These are phyloP conservation scores for Battus philenor DNA, from an alignment of 1,140 invertebrate species.

Conservation along the genomic window DNA sequence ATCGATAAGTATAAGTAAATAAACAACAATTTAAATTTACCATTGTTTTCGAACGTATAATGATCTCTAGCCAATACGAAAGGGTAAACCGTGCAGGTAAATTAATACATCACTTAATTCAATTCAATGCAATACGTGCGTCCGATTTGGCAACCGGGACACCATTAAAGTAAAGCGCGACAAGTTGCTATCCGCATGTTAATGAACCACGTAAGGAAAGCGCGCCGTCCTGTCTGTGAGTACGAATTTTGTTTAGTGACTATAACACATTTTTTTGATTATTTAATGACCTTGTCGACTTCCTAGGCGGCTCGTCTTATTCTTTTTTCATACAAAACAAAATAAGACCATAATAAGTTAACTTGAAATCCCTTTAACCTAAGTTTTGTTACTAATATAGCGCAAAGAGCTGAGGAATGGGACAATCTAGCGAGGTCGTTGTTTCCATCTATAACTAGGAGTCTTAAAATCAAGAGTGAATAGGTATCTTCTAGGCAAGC, in stretches of 20 bases:
- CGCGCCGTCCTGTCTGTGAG: conserved; percentile 32
- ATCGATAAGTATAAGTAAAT: background rate
- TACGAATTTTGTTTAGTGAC: conserved; percentile 18
- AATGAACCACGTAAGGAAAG: conserved; percentile 22
- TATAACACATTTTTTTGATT: conserved; percentile 12
- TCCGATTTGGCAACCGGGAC: conserved; percentile 25
- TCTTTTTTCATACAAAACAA: no score
- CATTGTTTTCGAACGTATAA: background rate
- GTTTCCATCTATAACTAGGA: no score
- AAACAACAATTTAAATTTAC: background rate
- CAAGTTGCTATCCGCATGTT: conserved; percentile 21
- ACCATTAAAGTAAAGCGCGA: conserved; percentile 19
- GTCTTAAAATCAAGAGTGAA: no score
- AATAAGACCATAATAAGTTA: no score
- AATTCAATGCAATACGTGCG: conserved; percentile 5
- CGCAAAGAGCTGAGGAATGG: no score
- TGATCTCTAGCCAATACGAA: background rate
- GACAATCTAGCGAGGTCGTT: no score
- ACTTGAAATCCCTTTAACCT: no score
- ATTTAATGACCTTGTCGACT: conserved; percentile 21
- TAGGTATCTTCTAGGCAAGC: no score
- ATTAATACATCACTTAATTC: conserved; percentile 10
- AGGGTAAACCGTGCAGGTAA: conserved; percentile 3
- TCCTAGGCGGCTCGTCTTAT: no score
- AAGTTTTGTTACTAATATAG: no score